These are phyloP conservation scores for Limanda limanda DNA, from an alignment of 2,113 vertebrate genomes.

Conservation along the genomic window DNA sequence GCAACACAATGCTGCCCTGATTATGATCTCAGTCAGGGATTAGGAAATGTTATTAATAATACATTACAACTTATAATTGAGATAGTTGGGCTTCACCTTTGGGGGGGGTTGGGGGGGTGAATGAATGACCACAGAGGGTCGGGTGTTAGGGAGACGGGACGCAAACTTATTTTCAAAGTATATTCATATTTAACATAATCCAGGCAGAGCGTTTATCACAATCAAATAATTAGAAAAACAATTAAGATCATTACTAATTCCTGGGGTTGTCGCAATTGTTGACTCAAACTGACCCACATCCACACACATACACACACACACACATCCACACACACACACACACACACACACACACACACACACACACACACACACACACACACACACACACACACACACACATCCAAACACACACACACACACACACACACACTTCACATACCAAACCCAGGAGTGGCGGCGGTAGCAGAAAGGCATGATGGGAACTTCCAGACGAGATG, in stretches of 20 bases:
- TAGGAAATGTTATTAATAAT: neutral
- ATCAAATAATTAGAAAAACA: no score
- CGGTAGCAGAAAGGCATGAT: constrained; percentile 47
- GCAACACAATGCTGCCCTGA: neutral
- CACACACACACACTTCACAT: constrained; percentile 8
- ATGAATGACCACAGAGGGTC: no score
- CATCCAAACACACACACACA: neutral
- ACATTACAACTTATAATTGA: no score
- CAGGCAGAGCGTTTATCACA: no score
- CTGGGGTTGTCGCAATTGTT: no score
- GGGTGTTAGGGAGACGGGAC: no score
- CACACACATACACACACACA: neutral
- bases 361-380: neutral
- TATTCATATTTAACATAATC: no score
- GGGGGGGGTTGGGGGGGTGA: no score
- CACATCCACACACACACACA: neutral
- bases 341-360: neutral
- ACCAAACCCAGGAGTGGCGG: constrained; percentile 65
- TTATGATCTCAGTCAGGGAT: neutral
- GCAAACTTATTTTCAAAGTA: no score
- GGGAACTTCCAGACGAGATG: constrained; percentile 46
- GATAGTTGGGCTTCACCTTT: no score
- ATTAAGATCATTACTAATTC: no score
- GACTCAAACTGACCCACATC: neutral
- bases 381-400: neutral